Base-by-base conservation (phyloP, 1,140 invertebrate genomes). In the Manduca sexta region DNA sequence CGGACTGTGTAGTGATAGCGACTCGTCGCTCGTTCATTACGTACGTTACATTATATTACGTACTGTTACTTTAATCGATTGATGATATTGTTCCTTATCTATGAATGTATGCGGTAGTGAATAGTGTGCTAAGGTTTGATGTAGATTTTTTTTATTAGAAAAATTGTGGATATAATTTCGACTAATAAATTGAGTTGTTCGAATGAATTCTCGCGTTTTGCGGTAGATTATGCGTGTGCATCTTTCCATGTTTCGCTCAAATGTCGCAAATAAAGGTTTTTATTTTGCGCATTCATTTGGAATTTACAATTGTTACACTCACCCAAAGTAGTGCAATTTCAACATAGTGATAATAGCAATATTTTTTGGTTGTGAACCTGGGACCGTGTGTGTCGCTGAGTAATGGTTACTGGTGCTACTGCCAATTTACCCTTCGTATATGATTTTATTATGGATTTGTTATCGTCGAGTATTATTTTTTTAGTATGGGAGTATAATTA, bases 121-220 rank as follows among this genome's bases (percentile, higher is more conserved):
- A 71, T 83, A 83, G 82, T 70, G 74, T 82, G 79, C 77, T 84
- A 81, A 84, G 74, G 81, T 85, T 85, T 85, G 79, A 83, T 85
- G 82, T 85, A 85, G 82, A 78, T 74, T 79, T 79, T 77, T 53
- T 58, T 80, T 77, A 60, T 81, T 81, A 81, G 77, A 67, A 60
- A 72, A 75, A 76, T 81, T 80, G 67, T 66, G 57, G 60, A 69
- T 70, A 70, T 76, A 63, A 67, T 73, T 74, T 77, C 70, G 67
- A 74, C 74, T 62, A 69, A 74, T 72, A 61, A 62, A 78, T 73
- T 74, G 66, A 60, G 52, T 75, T 69, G 69, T 69, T 67, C 75
- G 58, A 38, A 69, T 71, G 62, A 60, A 60, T 61, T 69, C 30
- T 60, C 49, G 58, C 62, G 45, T 50, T 53, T 65, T 66, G 69